phyloP scores from a whole-genome alignment of 2,888 invertebrate species.

The Mythimna impura region DNA sequence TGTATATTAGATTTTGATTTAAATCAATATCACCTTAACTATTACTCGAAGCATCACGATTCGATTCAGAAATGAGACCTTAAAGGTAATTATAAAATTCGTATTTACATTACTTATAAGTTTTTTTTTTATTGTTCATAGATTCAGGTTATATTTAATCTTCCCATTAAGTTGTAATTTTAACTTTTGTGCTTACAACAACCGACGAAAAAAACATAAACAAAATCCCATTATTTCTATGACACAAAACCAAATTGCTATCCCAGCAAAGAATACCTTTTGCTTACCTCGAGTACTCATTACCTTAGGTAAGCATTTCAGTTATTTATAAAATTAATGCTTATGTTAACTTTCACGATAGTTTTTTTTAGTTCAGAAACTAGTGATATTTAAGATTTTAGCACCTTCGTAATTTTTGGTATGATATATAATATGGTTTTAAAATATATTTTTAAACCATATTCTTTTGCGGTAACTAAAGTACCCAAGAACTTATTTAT shows the following conservation, averaged over 20 bases:
- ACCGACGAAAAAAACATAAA: background rate
- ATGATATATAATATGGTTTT: background rate
- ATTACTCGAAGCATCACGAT: no score
- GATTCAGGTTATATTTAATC: no score
- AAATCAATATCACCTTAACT: background rate
- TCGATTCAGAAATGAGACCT: background rate
- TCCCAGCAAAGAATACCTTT: background rate
- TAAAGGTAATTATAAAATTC: background rate
- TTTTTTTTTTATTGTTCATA: no score
- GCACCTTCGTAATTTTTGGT: conserved; percentile 31
- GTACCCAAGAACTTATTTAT: conserved; percentile 2
- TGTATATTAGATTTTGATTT: background rate
- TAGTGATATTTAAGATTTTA: conserved; percentile 23
- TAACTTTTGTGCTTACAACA: background rate
- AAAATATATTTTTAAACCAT: conserved; percentile 2
- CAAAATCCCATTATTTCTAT: background rate
- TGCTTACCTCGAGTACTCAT: no score
- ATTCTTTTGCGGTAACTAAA: background rate
- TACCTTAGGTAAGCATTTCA: background rate
- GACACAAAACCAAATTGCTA: background rate
- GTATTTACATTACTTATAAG: background rate
- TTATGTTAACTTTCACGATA: background rate
- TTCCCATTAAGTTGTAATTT: no score
- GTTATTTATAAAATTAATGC: background rate
- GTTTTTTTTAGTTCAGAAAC: background rate